phyloP scores from a whole-genome alignment of 2,797 vertebrate genomes.

The Syncerus caffer region DNA sequence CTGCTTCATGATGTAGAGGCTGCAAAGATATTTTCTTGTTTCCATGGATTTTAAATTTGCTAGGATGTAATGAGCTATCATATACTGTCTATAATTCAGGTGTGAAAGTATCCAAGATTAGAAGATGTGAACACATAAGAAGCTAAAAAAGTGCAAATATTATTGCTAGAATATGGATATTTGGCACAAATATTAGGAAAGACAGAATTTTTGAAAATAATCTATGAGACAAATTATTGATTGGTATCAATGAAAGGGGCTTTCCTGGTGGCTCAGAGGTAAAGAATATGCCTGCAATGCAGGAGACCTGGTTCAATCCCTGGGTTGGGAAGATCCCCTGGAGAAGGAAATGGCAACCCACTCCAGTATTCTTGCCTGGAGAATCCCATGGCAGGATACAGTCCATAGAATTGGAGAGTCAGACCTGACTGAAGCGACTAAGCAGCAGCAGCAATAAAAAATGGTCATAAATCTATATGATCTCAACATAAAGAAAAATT shows the following conservation, averaged over 20 bases:
- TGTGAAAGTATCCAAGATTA: not conserved
- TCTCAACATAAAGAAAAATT: not conserved
- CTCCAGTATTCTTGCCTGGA: not conserved
- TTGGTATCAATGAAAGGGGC: not conserved
- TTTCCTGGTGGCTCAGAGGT: not conserved
- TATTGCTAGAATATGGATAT: not conserved
- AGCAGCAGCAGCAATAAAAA: not conserved
- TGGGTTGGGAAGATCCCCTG: not conserved
- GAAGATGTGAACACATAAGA: not conserved
- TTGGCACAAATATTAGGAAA: not conserved
- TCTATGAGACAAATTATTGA: not conserved
- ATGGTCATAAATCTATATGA: not conserved
- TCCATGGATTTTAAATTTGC: not conserved
- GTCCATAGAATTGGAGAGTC: not conserved
- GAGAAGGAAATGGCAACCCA: not conserved
- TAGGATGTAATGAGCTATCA: not conserved
- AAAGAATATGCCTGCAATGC: not conserved
- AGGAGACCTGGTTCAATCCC: not conserved
- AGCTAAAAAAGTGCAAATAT: not conserved
- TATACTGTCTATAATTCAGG: not conserved
- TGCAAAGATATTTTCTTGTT: not conserved
- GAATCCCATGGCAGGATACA: not conserved
- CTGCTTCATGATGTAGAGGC: not conserved
- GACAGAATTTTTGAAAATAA: not conserved
- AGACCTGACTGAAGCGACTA: not conserved